Evolutionary conservation across 2,113 vertebrate genomes (phyloP).

Genomic region (Perca schrenkii): DNA sequence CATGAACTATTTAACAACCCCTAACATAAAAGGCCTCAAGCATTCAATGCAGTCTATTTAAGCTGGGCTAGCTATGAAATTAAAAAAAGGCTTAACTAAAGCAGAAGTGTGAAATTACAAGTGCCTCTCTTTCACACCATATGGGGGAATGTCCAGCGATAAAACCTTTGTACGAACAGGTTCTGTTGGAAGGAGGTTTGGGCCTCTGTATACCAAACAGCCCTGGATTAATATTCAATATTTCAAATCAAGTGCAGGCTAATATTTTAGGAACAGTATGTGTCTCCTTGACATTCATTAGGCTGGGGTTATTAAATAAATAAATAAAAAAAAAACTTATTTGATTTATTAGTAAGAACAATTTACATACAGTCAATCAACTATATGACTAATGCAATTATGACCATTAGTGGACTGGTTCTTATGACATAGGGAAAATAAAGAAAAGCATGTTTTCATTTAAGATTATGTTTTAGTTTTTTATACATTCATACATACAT

Average conservation of each 20-base stretch:
- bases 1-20: neutral
- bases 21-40: neutral
- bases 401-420: neutral
- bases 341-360: neutral
- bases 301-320: neutral
- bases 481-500: too few species aligned
- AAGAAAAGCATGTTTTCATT: too few species aligned
- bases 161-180: neutral
- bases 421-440: too few species aligned
- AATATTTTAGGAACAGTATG: neutral
- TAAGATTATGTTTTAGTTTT: neutral
- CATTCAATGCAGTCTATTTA: neutral
- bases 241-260: neutral
- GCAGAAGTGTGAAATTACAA: neutral
- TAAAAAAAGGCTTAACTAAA: neutral
- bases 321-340: neutral
- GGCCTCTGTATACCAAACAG: conserved; percentile 2
- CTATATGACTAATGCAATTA: neutral
- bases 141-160: neutral
- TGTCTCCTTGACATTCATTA: neutral
- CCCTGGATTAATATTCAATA: neutral
- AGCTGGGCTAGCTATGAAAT: neutral
- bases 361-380: neutral
- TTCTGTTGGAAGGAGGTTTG: neutral
- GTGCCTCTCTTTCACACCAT: neutral